A percentile compares a stretch with the other conserved stretches of the same genome.
These are phyloP conservation scores for Patella pellucida DNA, from an alignment of 2,888 invertebrate species.

Conservation along the genomic window DNA sequence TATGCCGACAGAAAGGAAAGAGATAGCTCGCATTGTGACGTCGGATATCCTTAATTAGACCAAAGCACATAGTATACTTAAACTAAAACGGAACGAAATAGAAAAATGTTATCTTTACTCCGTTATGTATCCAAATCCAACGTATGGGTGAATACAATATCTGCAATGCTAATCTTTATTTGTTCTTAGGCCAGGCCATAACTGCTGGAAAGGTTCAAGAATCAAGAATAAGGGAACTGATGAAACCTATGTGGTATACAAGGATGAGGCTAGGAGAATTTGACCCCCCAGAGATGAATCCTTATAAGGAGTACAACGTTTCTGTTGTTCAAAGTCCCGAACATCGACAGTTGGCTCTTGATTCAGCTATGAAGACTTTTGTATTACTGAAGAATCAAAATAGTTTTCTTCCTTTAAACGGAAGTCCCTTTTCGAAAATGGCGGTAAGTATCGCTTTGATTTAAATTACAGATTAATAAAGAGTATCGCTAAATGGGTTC, in stretches of 20 bases:
- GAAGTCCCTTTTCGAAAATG: constrained; percentile 26
- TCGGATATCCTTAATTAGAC: too few relatives aligned
- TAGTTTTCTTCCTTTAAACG: constrained; percentile 35
- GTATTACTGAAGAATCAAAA: constrained; percentile 54
- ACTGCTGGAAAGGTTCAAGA: constrained; percentile 43
- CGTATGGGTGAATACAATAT: too few relatives aligned
- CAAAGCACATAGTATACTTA: too few relatives aligned
- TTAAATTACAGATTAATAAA: background rate
- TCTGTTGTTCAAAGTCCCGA: constrained; percentile 44
- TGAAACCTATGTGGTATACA: constrained; percentile 56
- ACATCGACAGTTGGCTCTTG: constrained; percentile 43
- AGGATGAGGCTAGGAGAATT: constrained; percentile 61
- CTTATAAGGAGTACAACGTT: constrained; percentile 47
- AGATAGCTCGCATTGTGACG: too few relatives aligned
- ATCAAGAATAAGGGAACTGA: constrained; percentile 39
- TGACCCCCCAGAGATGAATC: constrained; percentile 59
- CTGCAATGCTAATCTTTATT: background rate
- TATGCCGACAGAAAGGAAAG: too few relatives aligned
- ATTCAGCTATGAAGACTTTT: constrained; percentile 56
- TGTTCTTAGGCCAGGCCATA: constrained; percentile 42
- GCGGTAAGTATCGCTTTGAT: constrained; percentile 33
- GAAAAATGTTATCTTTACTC: too few relatives aligned
- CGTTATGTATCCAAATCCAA: too few relatives aligned
- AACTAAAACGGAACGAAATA: too few relatives aligned
- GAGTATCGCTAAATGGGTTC: constrained; percentile 24